Conservation (phyloP, 1,140 invertebrate species). For the Melanaphis sacchari region DNA sequence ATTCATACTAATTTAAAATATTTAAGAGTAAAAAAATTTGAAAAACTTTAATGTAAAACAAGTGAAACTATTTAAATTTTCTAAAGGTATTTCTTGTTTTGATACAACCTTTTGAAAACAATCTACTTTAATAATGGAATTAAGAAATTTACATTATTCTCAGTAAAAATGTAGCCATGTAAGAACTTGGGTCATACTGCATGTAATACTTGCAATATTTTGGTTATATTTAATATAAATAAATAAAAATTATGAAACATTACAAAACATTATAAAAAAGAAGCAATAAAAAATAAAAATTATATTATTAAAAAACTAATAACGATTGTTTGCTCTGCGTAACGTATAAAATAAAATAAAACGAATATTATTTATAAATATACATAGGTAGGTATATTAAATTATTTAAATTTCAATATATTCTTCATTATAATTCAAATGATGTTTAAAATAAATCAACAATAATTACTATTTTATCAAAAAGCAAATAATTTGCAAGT, state of each 20-base stretch:
- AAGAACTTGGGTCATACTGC: neutral
- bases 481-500: neutral
- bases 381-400: neutral
- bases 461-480: too few relatives aligned
- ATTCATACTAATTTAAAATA: neutral
- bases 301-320: neutral
- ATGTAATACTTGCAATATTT: neutral
- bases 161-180: neutral
- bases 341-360: neutral
- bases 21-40: neutral
- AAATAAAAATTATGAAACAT: neutral
- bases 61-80: neutral
- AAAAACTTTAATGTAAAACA: neutral
- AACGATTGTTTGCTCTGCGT: neutral
- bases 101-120: neutral
- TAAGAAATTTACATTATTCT: neutral
- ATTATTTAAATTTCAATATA: neutral
- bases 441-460: neutral
- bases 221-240: neutral
- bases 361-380: neutral
- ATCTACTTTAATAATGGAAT: neutral
- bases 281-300: neutral
- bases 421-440: neutral
- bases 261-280: too few relatives aligned
- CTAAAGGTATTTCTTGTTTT: neutral